phyloP scores from a whole-genome alignment of 2,797 vertebrate genomes.

The Nannoperca obscura region DNA sequence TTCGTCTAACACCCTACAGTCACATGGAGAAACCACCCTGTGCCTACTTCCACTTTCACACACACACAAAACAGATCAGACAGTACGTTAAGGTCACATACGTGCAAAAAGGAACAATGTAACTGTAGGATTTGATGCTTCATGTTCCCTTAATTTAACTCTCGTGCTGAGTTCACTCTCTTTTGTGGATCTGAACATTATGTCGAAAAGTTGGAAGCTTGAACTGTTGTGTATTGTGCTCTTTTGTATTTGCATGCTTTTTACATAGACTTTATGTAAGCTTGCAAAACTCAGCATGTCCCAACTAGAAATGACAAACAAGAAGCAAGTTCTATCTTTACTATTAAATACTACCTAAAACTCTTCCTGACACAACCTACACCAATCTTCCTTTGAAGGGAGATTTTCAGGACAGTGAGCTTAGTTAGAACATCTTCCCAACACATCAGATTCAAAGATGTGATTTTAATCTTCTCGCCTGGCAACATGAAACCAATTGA shows the following conservation, averaged over 20 bases:
- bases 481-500: slow-evolving; percentile 15
- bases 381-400: neutral
- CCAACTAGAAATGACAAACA: neutral
- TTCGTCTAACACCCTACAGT: slow-evolving; percentile 24
- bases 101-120: slow-evolving; percentile 7
- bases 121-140: neutral
- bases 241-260: slow-evolving; percentile 48
- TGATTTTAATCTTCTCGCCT: slow-evolving; percentile 6
- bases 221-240: neutral
- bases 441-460: slow-evolving; percentile 3
- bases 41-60: slow-evolving; percentile 66
- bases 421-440: neutral
- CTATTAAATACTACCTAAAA: neutral
- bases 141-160: neutral
- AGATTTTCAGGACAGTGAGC: slow-evolving; percentile 1
- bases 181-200: slow-evolving; percentile 12
- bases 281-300: slow-evolving; percentile 18
- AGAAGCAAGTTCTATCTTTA: neutral
- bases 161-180: neutral
- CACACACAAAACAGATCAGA: slow-evolving; percentile 6
- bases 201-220: neutral
- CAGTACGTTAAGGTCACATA: neutral
- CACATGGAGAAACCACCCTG: slow-evolving; percentile 43
- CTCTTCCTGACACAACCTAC: neutral
- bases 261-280: slow-evolving; percentile 35